Conservation (phyloP, 2,797 vertebrate genomes). For the Microctenopoma stevenorrisi region DNA sequence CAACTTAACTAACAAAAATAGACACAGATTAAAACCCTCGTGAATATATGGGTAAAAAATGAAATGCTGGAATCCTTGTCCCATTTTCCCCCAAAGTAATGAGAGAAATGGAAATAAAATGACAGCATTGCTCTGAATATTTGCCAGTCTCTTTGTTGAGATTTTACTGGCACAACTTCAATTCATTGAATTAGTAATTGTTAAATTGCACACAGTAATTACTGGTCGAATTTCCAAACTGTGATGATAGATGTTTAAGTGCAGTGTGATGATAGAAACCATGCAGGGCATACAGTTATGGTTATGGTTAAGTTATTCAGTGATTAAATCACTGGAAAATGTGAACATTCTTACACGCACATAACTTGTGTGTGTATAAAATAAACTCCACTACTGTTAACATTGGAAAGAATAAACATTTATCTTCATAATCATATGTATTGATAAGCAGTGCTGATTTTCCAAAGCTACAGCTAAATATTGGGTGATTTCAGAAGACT, state of each 20-base stretch:
- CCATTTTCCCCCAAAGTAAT: conserved; percentile 25
- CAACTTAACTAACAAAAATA: not conserved
- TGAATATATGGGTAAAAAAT: not conserved
- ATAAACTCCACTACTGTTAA: not conserved
- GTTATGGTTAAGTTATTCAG: conserved; percentile 50
- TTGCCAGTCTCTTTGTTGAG: conserved; percentile 43
- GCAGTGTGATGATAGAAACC: conserved; percentile 57
- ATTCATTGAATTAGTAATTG: conserved; percentile 59
- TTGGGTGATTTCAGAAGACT: conserved; percentile 22
- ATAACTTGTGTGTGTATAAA: conserved; percentile 25
- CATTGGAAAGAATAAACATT: conserved; percentile 1
- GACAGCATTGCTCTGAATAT: conserved; percentile 43
- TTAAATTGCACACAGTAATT: conserved; percentile 62
- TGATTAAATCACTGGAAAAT: conserved; percentile 55
- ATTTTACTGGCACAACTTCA: conserved; percentile 54
- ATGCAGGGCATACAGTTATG: conserved; percentile 40
- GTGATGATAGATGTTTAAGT: conserved; percentile 47
- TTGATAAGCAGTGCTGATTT: conserved; percentile 19
- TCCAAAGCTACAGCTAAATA: conserved; percentile 13
- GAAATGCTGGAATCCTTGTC: conserved; percentile 8
- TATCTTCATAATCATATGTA: conserved; percentile 1
- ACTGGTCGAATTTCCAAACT: conserved; percentile 53
- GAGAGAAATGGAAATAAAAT: conserved; percentile 50
- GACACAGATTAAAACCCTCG: no score
- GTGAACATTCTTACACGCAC: conserved; percentile 29